phyloP scores from a whole-genome alignment of 2,888 invertebrate species.

The Chalcosyrphus nemorum region DNA sequence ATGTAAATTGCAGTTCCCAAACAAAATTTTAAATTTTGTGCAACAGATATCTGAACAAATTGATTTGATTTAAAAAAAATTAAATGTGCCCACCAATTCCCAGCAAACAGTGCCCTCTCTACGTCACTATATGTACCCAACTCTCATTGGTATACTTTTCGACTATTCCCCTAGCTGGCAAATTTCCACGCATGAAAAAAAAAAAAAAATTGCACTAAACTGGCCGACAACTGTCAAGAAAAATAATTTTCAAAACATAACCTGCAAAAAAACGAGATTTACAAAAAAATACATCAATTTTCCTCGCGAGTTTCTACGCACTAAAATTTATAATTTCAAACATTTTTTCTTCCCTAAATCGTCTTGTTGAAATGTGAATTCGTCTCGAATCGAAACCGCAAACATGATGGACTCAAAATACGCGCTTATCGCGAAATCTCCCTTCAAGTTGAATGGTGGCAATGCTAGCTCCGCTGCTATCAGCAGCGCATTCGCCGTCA shows the following conservation, averaged over 20 bases:
- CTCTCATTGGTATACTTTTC: conserved; percentile 46
- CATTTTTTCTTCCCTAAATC: not conserved
- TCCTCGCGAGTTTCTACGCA: conserved; percentile 1
- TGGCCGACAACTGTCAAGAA: conserved; percentile 49
- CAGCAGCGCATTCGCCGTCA: conserved; percentile 74
- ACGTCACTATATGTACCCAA: not conserved
- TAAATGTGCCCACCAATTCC: not conserved
- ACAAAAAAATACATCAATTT: conserved; percentile 20
- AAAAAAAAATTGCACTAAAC: conserved; percentile 18
- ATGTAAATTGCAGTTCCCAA: too few relatives aligned
- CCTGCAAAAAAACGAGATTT: conserved; percentile 69
- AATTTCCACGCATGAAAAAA: conserved; percentile 28
- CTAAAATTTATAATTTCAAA: conserved; percentile 15
- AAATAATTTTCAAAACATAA: conserved; percentile 66
- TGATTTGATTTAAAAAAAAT: too few relatives aligned
- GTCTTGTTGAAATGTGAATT: conserved; percentile 51
- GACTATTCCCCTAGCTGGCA: conserved; percentile 10
- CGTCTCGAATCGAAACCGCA: too few relatives aligned
- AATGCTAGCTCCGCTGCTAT: conserved; percentile 71
- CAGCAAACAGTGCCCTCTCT: conserved; percentile 30
- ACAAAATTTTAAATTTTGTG: too few relatives aligned
- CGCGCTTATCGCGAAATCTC: conserved; percentile 74
- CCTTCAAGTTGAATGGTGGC: conserved; percentile 71
- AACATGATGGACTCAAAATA: conserved; percentile 77
- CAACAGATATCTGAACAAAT: too few relatives aligned